These are phyloP conservation scores for Lepidurus arcticus DNA, from an alignment of 1,140 invertebrate species.

Conservation along the genomic window DNA sequence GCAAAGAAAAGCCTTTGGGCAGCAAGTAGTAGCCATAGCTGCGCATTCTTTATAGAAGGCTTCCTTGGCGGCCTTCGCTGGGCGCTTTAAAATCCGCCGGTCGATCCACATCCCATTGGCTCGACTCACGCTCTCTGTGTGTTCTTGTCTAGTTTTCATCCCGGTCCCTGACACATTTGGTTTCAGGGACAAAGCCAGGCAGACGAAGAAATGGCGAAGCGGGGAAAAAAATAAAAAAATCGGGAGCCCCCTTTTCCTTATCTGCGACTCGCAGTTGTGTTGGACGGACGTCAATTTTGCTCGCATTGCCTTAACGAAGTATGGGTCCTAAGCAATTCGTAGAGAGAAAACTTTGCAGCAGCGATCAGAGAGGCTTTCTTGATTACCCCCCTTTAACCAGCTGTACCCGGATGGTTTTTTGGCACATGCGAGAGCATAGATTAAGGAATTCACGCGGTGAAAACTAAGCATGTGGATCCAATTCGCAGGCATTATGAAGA, in stretches of 20 bases:
- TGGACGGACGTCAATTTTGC: not conserved
- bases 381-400: not conserved
- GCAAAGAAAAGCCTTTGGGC: too few species aligned
- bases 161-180: too few species aligned
- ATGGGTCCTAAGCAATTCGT: not conserved
- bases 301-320: conserved; percentile 14
- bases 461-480: not conserved
- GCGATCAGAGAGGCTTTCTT: not conserved
- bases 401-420: not conserved
- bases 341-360: not conserved
- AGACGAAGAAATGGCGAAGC: too few species aligned
- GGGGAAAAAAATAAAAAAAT: not conserved
- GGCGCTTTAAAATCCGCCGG: too few species aligned
- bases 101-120: too few species aligned
- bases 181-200: too few species aligned
- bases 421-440: not conserved
- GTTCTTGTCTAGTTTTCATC: too few species aligned
- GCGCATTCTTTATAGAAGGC: too few species aligned
- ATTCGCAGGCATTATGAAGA: conserved; percentile 4
- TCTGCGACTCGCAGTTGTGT: conserved; percentile 17
- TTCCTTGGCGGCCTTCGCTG: too few species aligned
- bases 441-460: not conserved
- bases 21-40: too few species aligned
- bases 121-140: too few species aligned
- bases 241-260: not conserved